phyloP scores from a whole-genome alignment of 2,888 invertebrate genomes.

The Aspidiotus rigidus region DNA sequence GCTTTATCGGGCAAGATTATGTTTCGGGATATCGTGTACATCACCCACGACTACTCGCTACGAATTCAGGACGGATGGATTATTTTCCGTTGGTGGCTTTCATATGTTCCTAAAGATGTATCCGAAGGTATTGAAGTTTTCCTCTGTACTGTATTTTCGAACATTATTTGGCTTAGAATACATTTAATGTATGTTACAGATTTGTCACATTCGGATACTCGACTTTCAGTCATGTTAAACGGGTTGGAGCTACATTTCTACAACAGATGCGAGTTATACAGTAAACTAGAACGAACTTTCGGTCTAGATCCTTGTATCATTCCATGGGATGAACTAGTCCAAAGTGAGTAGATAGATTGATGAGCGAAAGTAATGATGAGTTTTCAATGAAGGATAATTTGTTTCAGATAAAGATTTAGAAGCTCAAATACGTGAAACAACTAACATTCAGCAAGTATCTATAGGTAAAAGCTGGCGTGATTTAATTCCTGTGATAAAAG shows the following conservation, averaged over 20 bases:
- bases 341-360: constrained; percentile 24
- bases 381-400: neutral
- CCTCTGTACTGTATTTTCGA: neutral
- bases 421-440: constrained; percentile 38
- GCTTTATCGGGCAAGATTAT: constrained; percentile 97
- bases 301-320: constrained; percentile 72
- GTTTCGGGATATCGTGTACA: constrained; percentile 91
- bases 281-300: constrained; percentile 76
- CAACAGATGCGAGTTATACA: constrained; percentile 81
- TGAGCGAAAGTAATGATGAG: neutral
- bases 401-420: constrained; percentile 45
- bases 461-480: constrained; percentile 75
- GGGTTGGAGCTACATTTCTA: constrained; percentile 92
- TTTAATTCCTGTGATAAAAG: constrained; percentile 90
- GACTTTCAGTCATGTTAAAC: constrained; percentile 80
- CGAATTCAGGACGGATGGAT: constrained; percentile 93
- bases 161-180: neutral
- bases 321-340: constrained; percentile 42
- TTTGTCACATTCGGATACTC: constrained; percentile 84
- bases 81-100: constrained; percentile 96
- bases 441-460: constrained; percentile 49
- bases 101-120: constrained; percentile 88
- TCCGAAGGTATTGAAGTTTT: constrained; percentile 64
- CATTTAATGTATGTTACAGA: constrained; percentile 49
- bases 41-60: constrained; percentile 85